phyloP scores from a whole-genome alignment of 1,140 invertebrate genomes.

The Drosophila lacertosa region DNA sequence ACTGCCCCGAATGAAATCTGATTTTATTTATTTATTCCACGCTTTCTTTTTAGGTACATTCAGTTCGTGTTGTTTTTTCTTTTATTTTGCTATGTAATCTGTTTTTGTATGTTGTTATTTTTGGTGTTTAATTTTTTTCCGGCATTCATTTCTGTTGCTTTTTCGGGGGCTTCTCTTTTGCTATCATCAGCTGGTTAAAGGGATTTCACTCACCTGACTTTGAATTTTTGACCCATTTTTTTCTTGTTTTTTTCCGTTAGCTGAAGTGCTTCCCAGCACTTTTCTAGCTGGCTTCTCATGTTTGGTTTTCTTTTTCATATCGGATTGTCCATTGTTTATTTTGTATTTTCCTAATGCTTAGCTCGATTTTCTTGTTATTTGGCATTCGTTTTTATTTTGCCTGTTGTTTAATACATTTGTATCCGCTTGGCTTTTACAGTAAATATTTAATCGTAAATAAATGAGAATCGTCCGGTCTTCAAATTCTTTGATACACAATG shows the following conservation, averaged over 20 bases:
- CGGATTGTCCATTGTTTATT: constrained; percentile 14
- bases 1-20: constrained; percentile 60
- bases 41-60: constrained; percentile 39
- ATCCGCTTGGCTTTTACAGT: background rate
- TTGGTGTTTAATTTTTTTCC: constrained; percentile 66
- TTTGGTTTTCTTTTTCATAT: constrained; percentile 14
- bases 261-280: background rate
- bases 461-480: too few relatives aligned
- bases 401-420: constrained; percentile 15
- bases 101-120: constrained; percentile 54
- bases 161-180: constrained; percentile 13
- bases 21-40: constrained; percentile 75
- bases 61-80: constrained; percentile 9
- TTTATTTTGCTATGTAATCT: constrained; percentile 53
- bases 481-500: too few relatives aligned
- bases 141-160: constrained; percentile 30
- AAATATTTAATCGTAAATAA: background rate
- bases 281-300: background rate
- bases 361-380: constrained; percentile 11
- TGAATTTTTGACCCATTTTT: constrained; percentile 12
- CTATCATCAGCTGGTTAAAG: constrained; percentile 30
- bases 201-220: constrained; percentile 41
- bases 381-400: background rate
- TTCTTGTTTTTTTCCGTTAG: constrained; percentile 2
- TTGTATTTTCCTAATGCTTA: constrained; percentile 11